Evolutionary conservation across 1,140 invertebrate genomes (phyloP).

Genomic region (Uloborus diversus): DNA sequence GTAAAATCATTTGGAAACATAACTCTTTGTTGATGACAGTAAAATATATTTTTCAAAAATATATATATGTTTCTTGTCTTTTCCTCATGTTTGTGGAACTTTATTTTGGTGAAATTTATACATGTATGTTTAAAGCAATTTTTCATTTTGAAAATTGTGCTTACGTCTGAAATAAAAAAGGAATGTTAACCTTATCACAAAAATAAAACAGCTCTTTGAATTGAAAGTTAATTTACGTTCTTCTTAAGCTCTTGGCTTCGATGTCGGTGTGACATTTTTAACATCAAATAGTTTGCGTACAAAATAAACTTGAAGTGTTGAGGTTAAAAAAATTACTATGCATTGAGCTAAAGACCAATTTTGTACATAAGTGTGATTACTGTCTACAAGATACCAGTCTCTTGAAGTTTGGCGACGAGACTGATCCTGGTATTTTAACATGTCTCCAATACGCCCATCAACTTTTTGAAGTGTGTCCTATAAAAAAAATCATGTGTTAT

Average conservation of each 20-base stretch:
- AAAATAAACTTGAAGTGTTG: conserved; percentile 84
- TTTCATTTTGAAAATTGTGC: not conserved
- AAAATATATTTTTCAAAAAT: not conserved
- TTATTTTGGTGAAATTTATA: not conserved
- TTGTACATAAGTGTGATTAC: conserved; percentile 86
- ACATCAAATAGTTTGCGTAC: conserved; percentile 87
- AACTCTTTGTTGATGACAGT: not conserved
- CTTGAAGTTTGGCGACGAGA: conserved; percentile 78
- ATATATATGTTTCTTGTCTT: not conserved
- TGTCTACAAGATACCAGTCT: conserved; percentile 81
- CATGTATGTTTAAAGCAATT: not conserved
- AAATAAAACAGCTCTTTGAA: not conserved
- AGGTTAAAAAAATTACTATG: conserved; percentile 79
- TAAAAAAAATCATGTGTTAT: conserved; percentile 43
- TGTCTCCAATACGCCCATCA: conserved; percentile 85
- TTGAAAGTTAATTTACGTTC: not conserved
- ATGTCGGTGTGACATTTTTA: conserved; percentile 68
- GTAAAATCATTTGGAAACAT: too few species aligned
- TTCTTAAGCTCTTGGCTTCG: conserved; percentile 67
- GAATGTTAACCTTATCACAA: too few species aligned
- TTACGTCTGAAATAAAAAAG: too few species aligned
- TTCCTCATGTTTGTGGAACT: not conserved
- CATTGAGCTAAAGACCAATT: conserved; percentile 89
- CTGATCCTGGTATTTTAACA: conserved; percentile 83
- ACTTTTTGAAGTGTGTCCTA: conserved; percentile 78